Evolutionary conservation across 1,140 invertebrate species (phyloP).

Genomic region (Sitobion miscanthi): DNA sequence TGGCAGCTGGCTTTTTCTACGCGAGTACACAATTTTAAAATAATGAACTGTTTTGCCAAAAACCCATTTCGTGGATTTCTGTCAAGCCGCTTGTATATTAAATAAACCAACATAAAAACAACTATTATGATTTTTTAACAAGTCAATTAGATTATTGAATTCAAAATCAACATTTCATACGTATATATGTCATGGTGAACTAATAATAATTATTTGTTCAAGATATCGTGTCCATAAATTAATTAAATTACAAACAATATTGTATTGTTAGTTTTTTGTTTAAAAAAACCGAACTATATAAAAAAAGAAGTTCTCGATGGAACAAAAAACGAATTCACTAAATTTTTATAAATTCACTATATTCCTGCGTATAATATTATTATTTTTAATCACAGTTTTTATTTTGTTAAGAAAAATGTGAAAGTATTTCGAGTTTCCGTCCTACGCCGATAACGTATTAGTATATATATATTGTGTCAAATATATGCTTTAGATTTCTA

Average conservation of each 20-base stretch:
- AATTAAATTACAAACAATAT: neutral
- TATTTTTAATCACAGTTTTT: neutral
- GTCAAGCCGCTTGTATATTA: neutral
- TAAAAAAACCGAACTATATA: neutral
- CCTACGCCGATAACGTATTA: neutral
- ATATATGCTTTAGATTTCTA: neutral
- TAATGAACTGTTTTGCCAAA: slow-evolving; percentile 23
- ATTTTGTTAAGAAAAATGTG: neutral
- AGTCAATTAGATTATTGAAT: neutral
- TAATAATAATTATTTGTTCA: neutral
- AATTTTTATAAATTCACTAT: neutral
- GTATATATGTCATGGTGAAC: neutral
- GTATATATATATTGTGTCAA: neutral
- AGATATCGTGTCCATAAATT: neutral
- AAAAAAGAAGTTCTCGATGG: neutral
- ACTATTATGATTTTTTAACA: neutral
- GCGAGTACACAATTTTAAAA: neutral
- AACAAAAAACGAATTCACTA: neutral
- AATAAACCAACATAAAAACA: neutral
- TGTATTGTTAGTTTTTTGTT: neutral
- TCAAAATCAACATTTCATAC: neutral
- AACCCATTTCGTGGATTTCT: neutral
- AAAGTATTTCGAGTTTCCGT: neutral
- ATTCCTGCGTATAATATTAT: neutral
- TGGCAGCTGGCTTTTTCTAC: neutral